Evolutionary conservation across 2,113 vertebrate species (phyloP), one percentile per base, ranked within the genome.

Genomic region (Garra rufa): DNA sequence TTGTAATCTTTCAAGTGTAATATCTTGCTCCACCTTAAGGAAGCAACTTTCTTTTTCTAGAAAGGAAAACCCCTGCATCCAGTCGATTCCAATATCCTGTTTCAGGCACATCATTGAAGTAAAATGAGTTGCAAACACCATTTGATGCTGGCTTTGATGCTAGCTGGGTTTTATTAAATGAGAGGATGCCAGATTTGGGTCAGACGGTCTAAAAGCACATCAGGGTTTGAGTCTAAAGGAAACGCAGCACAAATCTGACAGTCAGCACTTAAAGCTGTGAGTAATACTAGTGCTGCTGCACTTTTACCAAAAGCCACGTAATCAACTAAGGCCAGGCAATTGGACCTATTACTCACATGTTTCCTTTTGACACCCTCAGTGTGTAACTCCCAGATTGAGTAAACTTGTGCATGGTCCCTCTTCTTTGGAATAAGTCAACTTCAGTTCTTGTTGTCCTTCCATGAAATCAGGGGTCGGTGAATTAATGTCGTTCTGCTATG

Each of bases 191-290:
- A 61, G 14, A 78, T 61, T 41, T 61, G 55, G 76, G 55, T 78
- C 55, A 61, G 34, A 15, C n/a, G 34, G 30, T 57, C 30, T 34
- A 10, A 2, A 67, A 38, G 30, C 8, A 38, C 63, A 19, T 38
- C 5, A n/a, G 38, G n/a, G 17, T 83, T 78, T 87, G 21, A 70
- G 73, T 73, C 5, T 73, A 9, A 73, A 46, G 41, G 41, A 73
- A 73, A 73, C 69, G 1, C 7, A 3, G 48, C 76, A 82, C 57
- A 90, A 77, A 76, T 65, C 55, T 83, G 61, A 86, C 74, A 69
- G 85, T 92, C 91, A 92, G 91, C 91, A 90, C 50, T 88, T 90
- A 52, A 21, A 41, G 79, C 81, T 43, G 59, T 93, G 93, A 93
- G 88, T 93, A 92, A 93, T 90, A 87, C 52, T 75, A 44, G 55